Evolutionary conservation across 2,888 invertebrate species (phyloP), one percentile per base, ranked within the genome.

Genomic region (Parnassius apollo): DNA sequence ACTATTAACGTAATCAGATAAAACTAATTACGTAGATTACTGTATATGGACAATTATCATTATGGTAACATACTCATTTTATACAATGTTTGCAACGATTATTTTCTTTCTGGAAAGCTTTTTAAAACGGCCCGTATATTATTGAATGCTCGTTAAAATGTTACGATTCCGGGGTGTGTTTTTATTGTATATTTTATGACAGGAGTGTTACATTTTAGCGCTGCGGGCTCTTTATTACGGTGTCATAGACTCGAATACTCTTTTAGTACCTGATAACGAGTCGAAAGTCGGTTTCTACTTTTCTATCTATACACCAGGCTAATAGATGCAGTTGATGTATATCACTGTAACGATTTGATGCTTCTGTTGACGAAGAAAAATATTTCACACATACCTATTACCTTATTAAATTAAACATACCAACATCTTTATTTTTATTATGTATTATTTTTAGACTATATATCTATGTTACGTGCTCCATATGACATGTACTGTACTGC

Each of bases 121-220:
- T 81, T 80, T 80, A 75, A 75, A 71, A 76, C 72, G 68, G 77
- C 91, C 91, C 91, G 88, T 91, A 90, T 90, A 80, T 87, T 85
- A 87, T 86, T 83, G 83, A 76, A 69, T 65, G 82, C 82, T 88
- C 89, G 91, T 91, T 89, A 90, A 91, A 90, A 78, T 79, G 79
- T 86, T 87, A 86, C 86, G 82, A 86, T 87, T 80, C 76, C 79
- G 76, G 82, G 82, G 82, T 80, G 82, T 82, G 84, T 80, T 89
- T 86, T 89, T 91, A 90, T 89, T 82, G 81, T 86, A 75, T 72
- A 68, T 83, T 90, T 91, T 91, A 91, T 82, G 90, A 83, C 78
- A 75, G 81, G 83, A 79, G 82, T 86, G 85, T 85, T 83, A 90
- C 91, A 86, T 88, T 91, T 91, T 90, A 91, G 91, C 89, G 88